A percentile compares a stretch with the other conserved stretches of the same genome.
Evolutionary conservation across 2,113 vertebrate species (phyloP).

Genomic region (Lycaon pictus): DNA sequence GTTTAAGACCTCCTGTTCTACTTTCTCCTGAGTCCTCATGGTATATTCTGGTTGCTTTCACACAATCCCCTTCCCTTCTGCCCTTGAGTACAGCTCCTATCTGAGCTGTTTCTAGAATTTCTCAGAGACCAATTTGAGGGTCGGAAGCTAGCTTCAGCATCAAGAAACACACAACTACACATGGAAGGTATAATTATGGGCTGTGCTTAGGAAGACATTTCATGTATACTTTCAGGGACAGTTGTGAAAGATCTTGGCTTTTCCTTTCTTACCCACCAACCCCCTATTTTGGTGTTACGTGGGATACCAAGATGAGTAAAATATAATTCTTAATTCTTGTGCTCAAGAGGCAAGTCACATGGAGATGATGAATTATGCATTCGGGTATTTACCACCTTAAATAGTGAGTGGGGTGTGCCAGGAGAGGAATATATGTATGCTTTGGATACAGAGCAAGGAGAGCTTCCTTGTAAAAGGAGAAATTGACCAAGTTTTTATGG

Average conservation of each 20-base stretch:
- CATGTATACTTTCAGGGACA: not conserved
- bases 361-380: not conserved
- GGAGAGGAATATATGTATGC: not conserved
- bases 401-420: not conserved
- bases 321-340: slow-evolving; percentile 24
- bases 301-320: not conserved
- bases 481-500: not conserved
- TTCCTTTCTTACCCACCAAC: rapidly evolving
- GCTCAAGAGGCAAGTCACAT: not conserved
- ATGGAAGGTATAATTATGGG: not conserved
- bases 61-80: too few species aligned
- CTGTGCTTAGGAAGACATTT: not conserved
- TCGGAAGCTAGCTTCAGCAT: not conserved
- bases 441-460: not conserved
- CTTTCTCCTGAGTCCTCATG: rapidly evolving
- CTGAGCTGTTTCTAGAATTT: not conserved
- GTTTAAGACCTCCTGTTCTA: not conserved
- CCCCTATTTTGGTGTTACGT: not conserved
- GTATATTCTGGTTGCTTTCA: not conserved
- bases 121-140: not conserved
- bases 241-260: not conserved
- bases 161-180: not conserved
- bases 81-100: not conserved
- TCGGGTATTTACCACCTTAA: not conserved
- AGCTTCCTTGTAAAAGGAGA: not conserved